Evolutionary conservation across 2,797 vertebrate genomes (phyloP), one percentile per base, ranked within the genome.

Genomic region (Lithobates pipiens): DNA sequence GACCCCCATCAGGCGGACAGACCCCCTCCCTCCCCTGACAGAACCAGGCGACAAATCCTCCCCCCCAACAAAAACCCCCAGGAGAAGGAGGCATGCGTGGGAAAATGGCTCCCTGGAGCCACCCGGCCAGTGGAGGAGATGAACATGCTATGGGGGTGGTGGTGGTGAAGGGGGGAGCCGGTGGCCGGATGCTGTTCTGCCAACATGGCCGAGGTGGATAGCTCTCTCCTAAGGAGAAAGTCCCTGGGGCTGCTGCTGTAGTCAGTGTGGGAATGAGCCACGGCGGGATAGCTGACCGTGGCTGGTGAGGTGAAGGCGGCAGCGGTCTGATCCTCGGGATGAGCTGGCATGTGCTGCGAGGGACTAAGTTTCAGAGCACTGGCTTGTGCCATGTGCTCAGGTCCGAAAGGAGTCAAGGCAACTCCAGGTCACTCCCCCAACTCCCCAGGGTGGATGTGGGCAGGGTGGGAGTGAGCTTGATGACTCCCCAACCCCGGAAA

Each of bases 61-160:
- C n/a, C n/a, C n/a, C n/a, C n/a, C n/a, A n/a, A n/a, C n/a, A n/a
- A n/a, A n/a, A n/a, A n/a, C n/a, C n/a, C n/a, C n/a, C n/a, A n/a
- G n/a, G n/a, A n/a, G n/a, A n/a, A n/a, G n/a, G n/a, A n/a, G n/a
- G n/a, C n/a, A n/a, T n/a, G n/a, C n/a, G n/a, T n/a, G n/a, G n/a
- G n/a, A n/a, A n/a, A n/a, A n/a, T n/a, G n/a, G n/a, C n/a, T n/a
- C n/a, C n/a, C n/a, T n/a, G n/a, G n/a, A n/a, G n/a, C n/a, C n/a
- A n/a, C n/a, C n/a, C n/a, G n/a, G 95, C 97, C 97, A 95, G 96
- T 96, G 94, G 97, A 95, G 83, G 97, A 97, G 93, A 98, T 96
- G 94, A 98, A 98, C 96, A 97, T 96, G 94, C 96, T 93, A 93
- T 89, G 89, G 10, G 89, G 71, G 86, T 90, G 91, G 96, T 89